Conservation (phyloP, 2,113 vertebrate species). For the Indicator indicator region DNA sequence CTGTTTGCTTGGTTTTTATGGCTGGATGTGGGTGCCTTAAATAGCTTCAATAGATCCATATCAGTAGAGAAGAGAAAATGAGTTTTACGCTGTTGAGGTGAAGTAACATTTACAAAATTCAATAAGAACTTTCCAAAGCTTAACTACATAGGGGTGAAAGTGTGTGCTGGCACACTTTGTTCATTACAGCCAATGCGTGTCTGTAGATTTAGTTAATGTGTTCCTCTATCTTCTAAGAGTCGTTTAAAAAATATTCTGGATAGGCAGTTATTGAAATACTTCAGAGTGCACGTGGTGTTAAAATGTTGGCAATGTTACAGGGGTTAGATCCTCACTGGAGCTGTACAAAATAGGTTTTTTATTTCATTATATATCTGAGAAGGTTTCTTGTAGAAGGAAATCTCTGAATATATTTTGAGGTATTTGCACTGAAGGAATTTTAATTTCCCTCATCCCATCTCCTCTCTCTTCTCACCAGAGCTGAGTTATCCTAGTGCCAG, state of each 20-base stretch:
- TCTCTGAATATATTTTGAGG: background rate
- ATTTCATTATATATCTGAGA: background rate
- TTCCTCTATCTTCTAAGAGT: background rate
- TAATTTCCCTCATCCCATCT: background rate
- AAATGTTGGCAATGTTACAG: background rate
- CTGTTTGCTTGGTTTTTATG: background rate
- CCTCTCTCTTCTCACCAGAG: background rate
- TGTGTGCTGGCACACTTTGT: background rate
- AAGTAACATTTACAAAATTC: slow-evolving; percentile 16
- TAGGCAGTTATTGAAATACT: background rate
- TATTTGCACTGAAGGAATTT: background rate
- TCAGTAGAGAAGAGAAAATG: slow-evolving; percentile 27
- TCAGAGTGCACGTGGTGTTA: background rate
- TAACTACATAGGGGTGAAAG: background rate
- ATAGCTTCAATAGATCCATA: background rate
- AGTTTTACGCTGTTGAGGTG: background rate
- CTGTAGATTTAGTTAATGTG: background rate
- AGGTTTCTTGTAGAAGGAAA: background rate
- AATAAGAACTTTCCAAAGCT: background rate
- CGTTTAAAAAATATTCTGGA: background rate
- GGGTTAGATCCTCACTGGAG: background rate
- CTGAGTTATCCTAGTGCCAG: background rate
- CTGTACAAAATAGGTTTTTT: background rate
- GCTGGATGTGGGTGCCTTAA: background rate
- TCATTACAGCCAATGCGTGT: background rate